Conservation (phyloP, 2,888 invertebrate species). For the Ctenicera cuprea region DNA sequence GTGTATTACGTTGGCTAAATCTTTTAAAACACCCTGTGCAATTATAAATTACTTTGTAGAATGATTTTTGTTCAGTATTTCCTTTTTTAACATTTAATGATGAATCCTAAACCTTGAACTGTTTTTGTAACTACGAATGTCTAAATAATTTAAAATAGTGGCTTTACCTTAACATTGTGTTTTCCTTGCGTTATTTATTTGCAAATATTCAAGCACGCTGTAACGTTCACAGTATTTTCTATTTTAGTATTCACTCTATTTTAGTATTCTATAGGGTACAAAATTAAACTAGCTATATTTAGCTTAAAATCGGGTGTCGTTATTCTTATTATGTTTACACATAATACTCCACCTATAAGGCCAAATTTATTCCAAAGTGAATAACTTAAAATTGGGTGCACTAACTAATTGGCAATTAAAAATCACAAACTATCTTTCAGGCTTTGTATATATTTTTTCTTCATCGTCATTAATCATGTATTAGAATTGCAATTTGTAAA, state of each 20-base stretch:
- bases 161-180: too few species aligned
- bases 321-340: background rate
- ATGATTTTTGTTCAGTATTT: too few species aligned
- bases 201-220: background rate
- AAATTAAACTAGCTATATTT: constrained; percentile 8
- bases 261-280: background rate
- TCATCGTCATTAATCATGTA: too few species aligned
- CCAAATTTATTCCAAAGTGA: background rate
- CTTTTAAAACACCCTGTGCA: too few species aligned
- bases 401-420: background rate
- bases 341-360: constrained; percentile 1
- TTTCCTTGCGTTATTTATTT: too few species aligned
- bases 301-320: constrained; percentile 7
- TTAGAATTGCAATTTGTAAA: background rate
- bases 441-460: too few species aligned
- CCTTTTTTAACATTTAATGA: too few species aligned
- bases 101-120: too few species aligned
- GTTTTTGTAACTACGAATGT: too few species aligned
- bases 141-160: too few species aligned
- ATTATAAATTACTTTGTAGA: too few species aligned
- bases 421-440: background rate
- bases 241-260: background rate
- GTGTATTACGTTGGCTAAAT: too few species aligned
- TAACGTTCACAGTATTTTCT: background rate
- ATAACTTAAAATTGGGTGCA: background rate